Base-by-base conservation (phyloP, 1,140 invertebrate genomes). In the Scylla paramamosain region DNA sequence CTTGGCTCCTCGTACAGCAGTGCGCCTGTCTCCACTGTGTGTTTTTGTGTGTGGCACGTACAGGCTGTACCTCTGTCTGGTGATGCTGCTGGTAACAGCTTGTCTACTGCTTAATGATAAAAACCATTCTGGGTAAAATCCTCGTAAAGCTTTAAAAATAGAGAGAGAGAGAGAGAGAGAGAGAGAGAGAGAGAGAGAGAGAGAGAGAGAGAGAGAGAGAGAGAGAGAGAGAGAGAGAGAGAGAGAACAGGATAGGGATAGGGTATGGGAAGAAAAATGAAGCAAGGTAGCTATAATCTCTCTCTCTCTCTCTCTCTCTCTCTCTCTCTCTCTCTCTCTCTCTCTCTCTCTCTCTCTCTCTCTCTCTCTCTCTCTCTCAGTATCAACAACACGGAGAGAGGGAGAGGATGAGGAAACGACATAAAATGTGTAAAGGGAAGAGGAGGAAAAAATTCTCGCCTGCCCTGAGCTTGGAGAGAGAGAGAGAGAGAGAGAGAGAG, bases 121-220 rank as follows among this genome's bases (percentile, higher is more conserved):
- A n/a, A n/a, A n/a, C n/a, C n/a, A n/a, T n/a, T n/a, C n/a, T n/a
- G n/a, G n/a, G n/a, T n/a, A n/a, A n/a, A n/a, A n/a, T n/a, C n/a
- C n/a, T n/a, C n/a, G n/a, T n/a, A n/a, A n/a, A n/a, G n/a, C n/a
- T n/a, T n/a, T n/a, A n/a, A n/a, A n/a, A n/a, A n/a, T n/a, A n/a
- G n/a, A n/a, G n/a, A n/a, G n/a, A n/a, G n/a, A n/a, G n/a, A n/a
- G n/a, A 88, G 86, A 88, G 86, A 88, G 86, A 89, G 87, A 89
- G 39, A 89, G 87, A 89, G 87, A 39, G 32, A 46, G 87, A 46
- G 39, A 89, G 87, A 89, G 39, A 46, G 39, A 46, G 39, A 46
- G 39, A 46, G n/a, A 89, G 87, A 20, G 31, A 45, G 14, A 20
- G n/a, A 45, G n/a, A 46, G 87, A 89, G 32, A 4, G 32, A 45